phyloP scores from a whole-genome alignment of 1,140 invertebrate species.

The Leptinotarsa undecemlineata region DNA sequence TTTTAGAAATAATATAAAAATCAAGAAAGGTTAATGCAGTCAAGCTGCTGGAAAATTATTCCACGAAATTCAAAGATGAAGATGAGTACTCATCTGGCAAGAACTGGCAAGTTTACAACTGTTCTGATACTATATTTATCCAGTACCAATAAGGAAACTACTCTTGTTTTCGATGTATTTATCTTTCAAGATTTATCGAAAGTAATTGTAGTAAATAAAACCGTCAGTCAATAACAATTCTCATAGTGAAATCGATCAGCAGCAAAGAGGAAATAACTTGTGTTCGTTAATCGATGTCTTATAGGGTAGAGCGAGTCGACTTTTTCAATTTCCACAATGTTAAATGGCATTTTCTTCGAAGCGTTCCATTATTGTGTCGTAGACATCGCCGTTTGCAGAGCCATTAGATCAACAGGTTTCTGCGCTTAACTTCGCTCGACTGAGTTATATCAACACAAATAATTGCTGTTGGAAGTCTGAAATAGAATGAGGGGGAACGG shows the following conservation, averaged over 20 bases:
- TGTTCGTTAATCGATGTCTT: conserved; percentile 12
- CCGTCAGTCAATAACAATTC: background rate
- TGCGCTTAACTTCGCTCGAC: conserved; percentile 4
- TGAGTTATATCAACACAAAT: conserved; percentile 1
- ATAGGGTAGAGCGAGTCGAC: conserved; percentile 22
- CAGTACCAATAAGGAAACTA: too few relatives aligned
- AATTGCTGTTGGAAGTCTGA: conserved; percentile 3
- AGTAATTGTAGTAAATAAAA: background rate
- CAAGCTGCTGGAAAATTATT: too few relatives aligned
- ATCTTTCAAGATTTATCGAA: background rate
- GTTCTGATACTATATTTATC: too few relatives aligned
- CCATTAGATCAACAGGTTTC: conserved; percentile 24
- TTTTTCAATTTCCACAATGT: conserved; percentile 22
- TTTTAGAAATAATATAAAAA: too few relatives aligned
- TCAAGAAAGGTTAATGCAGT: too few relatives aligned
- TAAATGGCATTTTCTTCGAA: conserved; percentile 19
- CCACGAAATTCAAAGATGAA: too few relatives aligned
- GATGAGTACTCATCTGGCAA: too few relatives aligned
- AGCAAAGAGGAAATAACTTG: background rate
- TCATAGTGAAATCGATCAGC: background rate
- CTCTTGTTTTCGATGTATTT: too few relatives aligned
- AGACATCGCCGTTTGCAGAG: conserved; percentile 14
- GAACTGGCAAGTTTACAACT: too few relatives aligned
- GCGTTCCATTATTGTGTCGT: conserved; percentile 16
- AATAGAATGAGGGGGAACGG: background rate